Percentiles rank a stretch among this genome's conserved stretches.
Conservation (phyloP, 2,113 vertebrate genomes). For the Malurus melanocephalus region DNA sequence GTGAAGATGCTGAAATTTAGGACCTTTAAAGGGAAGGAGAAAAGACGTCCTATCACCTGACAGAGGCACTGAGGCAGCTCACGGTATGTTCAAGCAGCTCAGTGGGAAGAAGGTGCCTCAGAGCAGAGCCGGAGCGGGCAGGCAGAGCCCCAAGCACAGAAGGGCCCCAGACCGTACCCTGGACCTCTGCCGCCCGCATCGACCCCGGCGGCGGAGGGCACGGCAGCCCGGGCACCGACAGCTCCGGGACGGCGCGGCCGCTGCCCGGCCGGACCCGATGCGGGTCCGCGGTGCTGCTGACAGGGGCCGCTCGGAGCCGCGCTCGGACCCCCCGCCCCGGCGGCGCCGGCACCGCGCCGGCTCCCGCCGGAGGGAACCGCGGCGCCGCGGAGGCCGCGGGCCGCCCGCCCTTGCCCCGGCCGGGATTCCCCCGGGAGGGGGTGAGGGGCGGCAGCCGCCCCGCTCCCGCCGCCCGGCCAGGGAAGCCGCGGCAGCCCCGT, state of each 20-base stretch:
- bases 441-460: no score
- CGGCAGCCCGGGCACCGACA: background rate
- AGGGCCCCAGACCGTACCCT: background rate
- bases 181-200: background rate
- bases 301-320: background rate
- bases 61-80: background rate
- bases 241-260: background rate
- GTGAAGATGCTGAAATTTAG: background rate
- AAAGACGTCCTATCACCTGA: background rate
- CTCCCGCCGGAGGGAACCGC: background rate
- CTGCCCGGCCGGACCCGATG: background rate
- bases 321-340: background rate
- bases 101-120: background rate
- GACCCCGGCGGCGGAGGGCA: background rate
- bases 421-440: no score
- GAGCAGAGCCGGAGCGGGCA: background rate
- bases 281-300: background rate
- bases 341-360: background rate
- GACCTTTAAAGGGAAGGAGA: background rate
- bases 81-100: background rate
- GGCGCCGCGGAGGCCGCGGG: no score
- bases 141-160: accelerated
- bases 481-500: no score
- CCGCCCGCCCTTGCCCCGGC: no score
- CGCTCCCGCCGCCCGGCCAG: no score